Conservation (phyloP, 2,113 vertebrate genomes). For the Pionites leucogaster region DNA sequence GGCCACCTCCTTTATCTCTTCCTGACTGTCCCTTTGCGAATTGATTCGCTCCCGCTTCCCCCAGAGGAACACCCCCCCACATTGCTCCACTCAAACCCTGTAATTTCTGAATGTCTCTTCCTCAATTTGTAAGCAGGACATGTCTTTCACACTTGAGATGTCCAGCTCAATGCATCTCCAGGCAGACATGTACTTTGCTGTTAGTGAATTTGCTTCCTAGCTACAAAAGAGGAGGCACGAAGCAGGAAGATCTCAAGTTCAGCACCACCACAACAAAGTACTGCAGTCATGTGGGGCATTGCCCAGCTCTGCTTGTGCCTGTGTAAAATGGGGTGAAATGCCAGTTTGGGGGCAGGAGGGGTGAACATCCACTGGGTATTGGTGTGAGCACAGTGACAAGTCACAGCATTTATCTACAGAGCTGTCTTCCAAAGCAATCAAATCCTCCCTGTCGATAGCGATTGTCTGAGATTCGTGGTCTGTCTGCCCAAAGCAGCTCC, state of each 20-base stretch:
- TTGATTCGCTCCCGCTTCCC: not conserved
- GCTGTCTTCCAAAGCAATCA: not conserved
- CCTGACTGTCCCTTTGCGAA: not conserved
- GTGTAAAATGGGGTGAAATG: not conserved
- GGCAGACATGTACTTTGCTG: not conserved
- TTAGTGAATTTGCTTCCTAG: not conserved
- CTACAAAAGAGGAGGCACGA: not conserved
- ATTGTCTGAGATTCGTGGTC: not conserved
- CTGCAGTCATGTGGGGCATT: rapidly evolving
- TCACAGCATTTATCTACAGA: not conserved
- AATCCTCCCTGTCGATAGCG: not conserved
- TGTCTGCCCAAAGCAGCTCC: not conserved
- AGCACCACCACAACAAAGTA: not conserved
- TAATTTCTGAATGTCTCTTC: not conserved
- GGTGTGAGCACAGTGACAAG: not conserved
- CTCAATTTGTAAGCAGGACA: not conserved
- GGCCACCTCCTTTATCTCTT: not conserved
- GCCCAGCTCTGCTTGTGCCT: not conserved
- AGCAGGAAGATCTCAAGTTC: not conserved
- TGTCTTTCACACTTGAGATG: not conserved
- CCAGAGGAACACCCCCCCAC: not conserved
- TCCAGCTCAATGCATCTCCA: not conserved
- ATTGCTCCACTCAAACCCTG: not conserved
- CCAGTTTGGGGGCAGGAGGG: not conserved
- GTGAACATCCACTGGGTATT: not conserved